Conservation (phyloP, 2,797 vertebrate genomes). For the Oryzias dopingdopingensis region DNA sequence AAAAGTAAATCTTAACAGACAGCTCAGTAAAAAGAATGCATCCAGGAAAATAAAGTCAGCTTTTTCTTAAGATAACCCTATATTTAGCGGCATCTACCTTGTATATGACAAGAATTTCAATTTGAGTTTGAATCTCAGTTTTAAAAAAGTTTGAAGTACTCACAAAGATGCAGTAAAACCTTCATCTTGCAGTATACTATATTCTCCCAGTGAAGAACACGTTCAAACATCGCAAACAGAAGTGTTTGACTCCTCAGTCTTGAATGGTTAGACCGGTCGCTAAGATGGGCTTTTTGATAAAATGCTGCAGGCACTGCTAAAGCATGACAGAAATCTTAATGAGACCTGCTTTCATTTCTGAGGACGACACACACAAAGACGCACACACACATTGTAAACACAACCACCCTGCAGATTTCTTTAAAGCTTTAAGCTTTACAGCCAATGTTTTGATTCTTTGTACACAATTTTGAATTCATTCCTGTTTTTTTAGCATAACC, state of each 20-base stretch:
- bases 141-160: slow-evolving; percentile 47
- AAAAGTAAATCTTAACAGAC: background rate
- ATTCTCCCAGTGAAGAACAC: slow-evolving; percentile 45
- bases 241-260: slow-evolving; percentile 34
- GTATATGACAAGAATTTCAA: slow-evolving; percentile 7
- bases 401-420: slow-evolving; percentile 25
- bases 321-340: slow-evolving; percentile 72
- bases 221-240: slow-evolving; percentile 43
- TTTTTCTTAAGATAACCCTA: slow-evolving; percentile 20
- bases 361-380: slow-evolving; percentile 43
- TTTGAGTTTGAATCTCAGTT: slow-evolving; percentile 15
- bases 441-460: slow-evolving; percentile 7
- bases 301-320: slow-evolving; percentile 55
- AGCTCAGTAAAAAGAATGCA: background rate
- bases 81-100: background rate
- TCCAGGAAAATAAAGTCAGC: background rate
- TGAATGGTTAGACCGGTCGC: slow-evolving; percentile 25
- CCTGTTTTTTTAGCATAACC: background rate
- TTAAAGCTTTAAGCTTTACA: slow-evolving; percentile 32
- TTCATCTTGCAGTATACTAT: slow-evolving; percentile 43
- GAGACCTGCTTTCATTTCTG: slow-evolving; percentile 64
- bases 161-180: slow-evolving; percentile 52
- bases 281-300: slow-evolving; percentile 38
- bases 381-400: slow-evolving; percentile 28
- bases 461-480: slow-evolving; percentile 19